phyloP scores from a whole-genome alignment of 2,113 vertebrate species.

The Chionis minor region DNA sequence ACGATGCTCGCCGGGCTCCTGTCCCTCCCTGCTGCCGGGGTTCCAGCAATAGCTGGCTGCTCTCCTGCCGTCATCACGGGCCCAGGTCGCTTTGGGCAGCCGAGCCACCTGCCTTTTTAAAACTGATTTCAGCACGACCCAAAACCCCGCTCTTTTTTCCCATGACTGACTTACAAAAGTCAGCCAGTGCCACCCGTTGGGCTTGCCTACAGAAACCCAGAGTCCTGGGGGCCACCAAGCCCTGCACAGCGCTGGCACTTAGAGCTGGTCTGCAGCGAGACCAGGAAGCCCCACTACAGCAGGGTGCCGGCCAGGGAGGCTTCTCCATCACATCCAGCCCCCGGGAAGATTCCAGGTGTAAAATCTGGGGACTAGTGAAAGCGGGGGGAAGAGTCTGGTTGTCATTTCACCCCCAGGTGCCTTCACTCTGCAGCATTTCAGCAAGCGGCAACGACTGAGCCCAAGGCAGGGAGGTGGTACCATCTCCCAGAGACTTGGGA shows the following conservation, averaged over 20 bases:
- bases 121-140: not conserved
- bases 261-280: not conserved
- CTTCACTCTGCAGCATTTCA: not conserved
- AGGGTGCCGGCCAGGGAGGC: not conserved
- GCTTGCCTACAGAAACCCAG: not conserved
- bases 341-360: not conserved
- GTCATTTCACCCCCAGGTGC: not conserved
- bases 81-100: not conserved
- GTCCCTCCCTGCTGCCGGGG: not conserved
- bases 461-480: too few relatives aligned
- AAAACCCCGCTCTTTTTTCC: not conserved
- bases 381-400: not conserved
- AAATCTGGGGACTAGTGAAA: not conserved
- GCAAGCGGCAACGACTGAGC: not conserved
- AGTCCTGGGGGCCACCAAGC: rapidly evolving
- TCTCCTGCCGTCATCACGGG: not conserved
- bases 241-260: not conserved
- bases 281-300: not conserved
- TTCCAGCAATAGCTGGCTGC: not conserved
- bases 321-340: not conserved
- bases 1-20: not conserved
- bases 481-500: not conserved
- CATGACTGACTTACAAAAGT: not conserved
- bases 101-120: not conserved
- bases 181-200: not conserved